Evolutionary conservation across 2,113 vertebrate species (phyloP).

Genomic region (Trochalopteron elliotii): DNA sequence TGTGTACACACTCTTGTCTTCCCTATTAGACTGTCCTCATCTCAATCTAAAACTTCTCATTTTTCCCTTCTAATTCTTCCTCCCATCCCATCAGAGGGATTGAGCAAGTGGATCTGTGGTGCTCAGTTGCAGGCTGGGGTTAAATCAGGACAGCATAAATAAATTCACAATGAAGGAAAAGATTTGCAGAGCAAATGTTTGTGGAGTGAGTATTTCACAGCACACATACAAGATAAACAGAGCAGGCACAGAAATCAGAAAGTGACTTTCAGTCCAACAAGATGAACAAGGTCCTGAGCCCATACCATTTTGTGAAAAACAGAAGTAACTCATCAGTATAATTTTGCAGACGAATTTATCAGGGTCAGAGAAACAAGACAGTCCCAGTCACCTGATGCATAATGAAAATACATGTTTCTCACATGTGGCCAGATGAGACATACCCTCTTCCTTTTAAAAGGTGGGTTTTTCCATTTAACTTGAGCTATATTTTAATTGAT

Average conservation of each 20-base stretch:
- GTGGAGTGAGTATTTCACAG: background rate
- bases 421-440: background rate
- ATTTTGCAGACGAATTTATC: background rate
- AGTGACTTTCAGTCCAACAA: background rate
- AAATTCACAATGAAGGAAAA: background rate
- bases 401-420: background rate
- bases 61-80: background rate
- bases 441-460: background rate
- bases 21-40: background rate
- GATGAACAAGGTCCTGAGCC: background rate
- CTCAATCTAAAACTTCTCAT: background rate
- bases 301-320: background rate
- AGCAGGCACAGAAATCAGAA: background rate
- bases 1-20: background rate
- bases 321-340: background rate
- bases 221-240: background rate
- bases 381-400: background rate
- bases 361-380: background rate
- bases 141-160: background rate
- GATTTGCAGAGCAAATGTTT: background rate
- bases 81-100: background rate
- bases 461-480: background rate
- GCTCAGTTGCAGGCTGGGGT: background rate
- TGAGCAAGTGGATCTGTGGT: background rate
- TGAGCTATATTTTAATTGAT: background rate